These are phyloP conservation scores for Sphecodes monilicornis DNA, from an alignment of 2,888 invertebrate genomes.

Conservation along the genomic window DNA sequence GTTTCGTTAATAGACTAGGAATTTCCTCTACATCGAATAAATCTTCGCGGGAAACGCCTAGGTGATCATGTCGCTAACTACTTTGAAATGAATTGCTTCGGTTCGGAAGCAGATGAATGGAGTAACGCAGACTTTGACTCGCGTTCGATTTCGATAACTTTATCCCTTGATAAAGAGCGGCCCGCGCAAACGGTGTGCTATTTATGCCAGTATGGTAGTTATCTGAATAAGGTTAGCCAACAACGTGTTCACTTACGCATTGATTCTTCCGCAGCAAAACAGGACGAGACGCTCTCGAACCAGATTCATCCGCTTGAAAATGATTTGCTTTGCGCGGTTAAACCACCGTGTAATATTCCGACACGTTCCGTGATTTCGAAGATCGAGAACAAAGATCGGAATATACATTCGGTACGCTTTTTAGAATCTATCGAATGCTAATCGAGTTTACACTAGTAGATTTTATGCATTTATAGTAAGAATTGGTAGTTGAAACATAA, in stretches of 20 bases:
- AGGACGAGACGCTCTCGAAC: slow-evolving; percentile 9
- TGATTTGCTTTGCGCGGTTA: slow-evolving; percentile 2
- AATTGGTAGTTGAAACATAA: neutral
- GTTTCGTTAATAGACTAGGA: neutral
- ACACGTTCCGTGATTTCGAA: neutral
- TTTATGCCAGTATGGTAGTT: slow-evolving; percentile 3
- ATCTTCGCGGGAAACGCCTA: neutral
- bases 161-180: neutral
- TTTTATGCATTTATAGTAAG: neutral
- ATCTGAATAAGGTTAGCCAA: slow-evolving; percentile 14
- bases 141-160: slow-evolving; percentile 10
- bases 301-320: neutral
- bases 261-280: neutral
- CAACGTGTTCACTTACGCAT: slow-evolving; percentile 11
- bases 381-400: neutral
- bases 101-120: neutral
- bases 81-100: neutral
- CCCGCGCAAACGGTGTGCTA: neutral
- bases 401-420: neutral
- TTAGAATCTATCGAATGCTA: neutral
- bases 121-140: neutral
- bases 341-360: neutral
- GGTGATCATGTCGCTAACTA: neutral
- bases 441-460: neutral
- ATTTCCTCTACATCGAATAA: neutral